A percentile compares a stretch with the other conserved stretches of the same genome.
These are phyloP conservation scores for Piprites chloris DNA, from an alignment of 2,113 vertebrate genomes.

Conservation along the genomic window DNA sequence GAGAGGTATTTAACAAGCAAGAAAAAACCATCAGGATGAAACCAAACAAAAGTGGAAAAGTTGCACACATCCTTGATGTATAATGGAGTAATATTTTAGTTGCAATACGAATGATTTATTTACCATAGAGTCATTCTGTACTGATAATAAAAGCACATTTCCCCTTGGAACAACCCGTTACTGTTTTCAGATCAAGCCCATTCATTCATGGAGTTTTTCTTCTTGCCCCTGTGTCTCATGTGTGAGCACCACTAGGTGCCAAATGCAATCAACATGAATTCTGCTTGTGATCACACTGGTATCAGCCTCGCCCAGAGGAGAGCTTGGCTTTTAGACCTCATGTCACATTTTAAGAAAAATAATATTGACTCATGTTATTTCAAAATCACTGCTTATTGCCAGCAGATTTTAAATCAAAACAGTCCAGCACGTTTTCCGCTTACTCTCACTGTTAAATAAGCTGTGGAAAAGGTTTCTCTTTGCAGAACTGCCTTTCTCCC, in stretches of 20 bases:
- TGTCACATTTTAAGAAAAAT: slow-evolving; percentile 13
- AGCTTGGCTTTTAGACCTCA: slow-evolving; percentile 21
- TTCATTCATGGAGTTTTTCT: slow-evolving; percentile 18
- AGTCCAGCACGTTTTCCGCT: background rate
- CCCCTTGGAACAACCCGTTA: slow-evolving; percentile 3
- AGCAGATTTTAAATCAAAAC: slow-evolving; percentile 32
- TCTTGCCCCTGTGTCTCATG: background rate
- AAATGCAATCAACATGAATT: slow-evolving; percentile 15
- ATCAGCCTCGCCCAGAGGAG: background rate
- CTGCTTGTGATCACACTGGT: slow-evolving; percentile 14
- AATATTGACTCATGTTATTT: slow-evolving; percentile 38
- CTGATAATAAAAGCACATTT: slow-evolving; percentile 41
- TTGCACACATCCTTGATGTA: background rate
- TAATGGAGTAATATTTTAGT: slow-evolving; percentile 8
- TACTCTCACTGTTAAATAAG: background rate
- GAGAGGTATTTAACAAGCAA: background rate
- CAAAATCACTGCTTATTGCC: slow-evolving; percentile 37
- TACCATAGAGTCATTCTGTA: background rate
- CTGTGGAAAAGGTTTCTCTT: background rate
- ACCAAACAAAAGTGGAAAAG: background rate
- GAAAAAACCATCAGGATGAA: background rate
- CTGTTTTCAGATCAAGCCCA: background rate
- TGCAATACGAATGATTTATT: slow-evolving; percentile 24
- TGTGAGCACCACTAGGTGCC: background rate
- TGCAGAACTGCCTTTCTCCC: background rate